phyloP scores from a whole-genome alignment of 1,140 invertebrate species.

The Drosophila gunungcola region DNA sequence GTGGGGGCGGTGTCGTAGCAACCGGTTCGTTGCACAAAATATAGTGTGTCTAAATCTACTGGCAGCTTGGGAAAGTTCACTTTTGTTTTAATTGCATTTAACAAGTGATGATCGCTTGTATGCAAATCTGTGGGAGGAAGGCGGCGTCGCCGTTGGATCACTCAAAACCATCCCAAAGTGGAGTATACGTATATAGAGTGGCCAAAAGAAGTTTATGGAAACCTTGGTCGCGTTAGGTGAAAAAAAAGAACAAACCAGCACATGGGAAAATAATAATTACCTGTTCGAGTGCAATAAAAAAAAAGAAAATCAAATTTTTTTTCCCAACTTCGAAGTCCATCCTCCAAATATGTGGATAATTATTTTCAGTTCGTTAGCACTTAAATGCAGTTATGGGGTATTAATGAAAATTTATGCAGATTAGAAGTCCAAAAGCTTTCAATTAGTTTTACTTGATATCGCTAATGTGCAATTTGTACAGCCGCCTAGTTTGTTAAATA shows the following conservation, averaged over 20 bases:
- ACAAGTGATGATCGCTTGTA: conserved; percentile 44
- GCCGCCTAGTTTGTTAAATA: not conserved
- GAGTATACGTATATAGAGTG: not conserved
- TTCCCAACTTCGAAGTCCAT: not conserved
- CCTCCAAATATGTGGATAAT: conserved; percentile 4
- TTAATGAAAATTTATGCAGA: conserved; percentile 33
- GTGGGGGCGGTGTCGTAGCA: not conserved
- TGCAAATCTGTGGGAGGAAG: conserved; percentile 30
- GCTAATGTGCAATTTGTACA: conserved; percentile 1
- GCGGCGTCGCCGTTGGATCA: not conserved
- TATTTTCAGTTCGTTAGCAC: conserved; percentile 4
- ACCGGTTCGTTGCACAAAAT: conserved; percentile 17
- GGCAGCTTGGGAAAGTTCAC: conserved; percentile 44
- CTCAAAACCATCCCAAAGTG: not conserved
- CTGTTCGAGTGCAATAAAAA: conserved; percentile 1
- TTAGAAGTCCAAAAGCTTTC: conserved; percentile 23
- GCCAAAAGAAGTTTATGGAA: not conserved
- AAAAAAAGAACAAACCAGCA: not conserved
- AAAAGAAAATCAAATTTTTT: not conserved
- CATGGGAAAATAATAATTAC: conserved; percentile 8
- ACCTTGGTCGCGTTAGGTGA: not conserved
- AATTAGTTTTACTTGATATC: conserved; percentile 21
- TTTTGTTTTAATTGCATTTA: conserved; percentile 46
- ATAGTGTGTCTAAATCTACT: conserved; percentile 27
- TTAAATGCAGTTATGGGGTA: conserved; percentile 22